A percentile compares a stretch with the other conserved stretches of the same genome.
Evolutionary conservation across 2,888 invertebrate species (phyloP).

Genomic region (Ephialtes manifestator): DNA sequence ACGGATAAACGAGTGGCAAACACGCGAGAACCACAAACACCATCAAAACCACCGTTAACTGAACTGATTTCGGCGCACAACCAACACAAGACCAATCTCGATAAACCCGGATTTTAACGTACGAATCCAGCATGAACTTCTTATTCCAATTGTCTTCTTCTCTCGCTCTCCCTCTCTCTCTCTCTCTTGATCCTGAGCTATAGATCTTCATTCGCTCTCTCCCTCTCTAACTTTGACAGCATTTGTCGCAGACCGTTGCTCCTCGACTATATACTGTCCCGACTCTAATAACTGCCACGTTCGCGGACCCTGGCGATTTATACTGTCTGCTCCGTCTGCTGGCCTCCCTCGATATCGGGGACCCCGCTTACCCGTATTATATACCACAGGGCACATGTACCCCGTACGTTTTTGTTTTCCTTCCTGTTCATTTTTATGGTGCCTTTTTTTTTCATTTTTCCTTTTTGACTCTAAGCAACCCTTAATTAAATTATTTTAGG

Average conservation of each 20-base stretch:
- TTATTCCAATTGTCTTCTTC: background rate
- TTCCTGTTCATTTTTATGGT: background rate
- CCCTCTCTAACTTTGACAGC: conserved; percentile 7
- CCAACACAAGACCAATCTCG: background rate
- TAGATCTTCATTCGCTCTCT: conserved; percentile 11
- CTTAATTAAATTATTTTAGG: too few species aligned
- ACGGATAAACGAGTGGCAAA: conserved; percentile 53
- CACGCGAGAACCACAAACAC: conserved; percentile 52
- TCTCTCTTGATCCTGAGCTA: conserved; percentile 15
- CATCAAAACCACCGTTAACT: background rate
- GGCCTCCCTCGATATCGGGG: conserved; percentile 56
- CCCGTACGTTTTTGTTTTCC: background rate
- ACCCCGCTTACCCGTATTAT: conserved; percentile 10
- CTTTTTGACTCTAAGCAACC: background rate
- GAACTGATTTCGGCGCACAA: background rate
- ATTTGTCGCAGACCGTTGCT: conserved; percentile 32
- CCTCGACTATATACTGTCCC: conserved; percentile 56
- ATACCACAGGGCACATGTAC: background rate
- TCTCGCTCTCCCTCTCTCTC: too few species aligned
- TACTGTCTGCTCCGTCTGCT: conserved; percentile 62
- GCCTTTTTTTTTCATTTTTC: background rate
- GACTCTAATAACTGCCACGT: conserved; percentile 67
- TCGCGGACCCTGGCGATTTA: conserved; percentile 66
- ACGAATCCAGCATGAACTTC: conserved; percentile 1
- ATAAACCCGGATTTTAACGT: background rate